Conservation (phyloP, 2,113 vertebrate species). For the Hylia prasina region DNA sequence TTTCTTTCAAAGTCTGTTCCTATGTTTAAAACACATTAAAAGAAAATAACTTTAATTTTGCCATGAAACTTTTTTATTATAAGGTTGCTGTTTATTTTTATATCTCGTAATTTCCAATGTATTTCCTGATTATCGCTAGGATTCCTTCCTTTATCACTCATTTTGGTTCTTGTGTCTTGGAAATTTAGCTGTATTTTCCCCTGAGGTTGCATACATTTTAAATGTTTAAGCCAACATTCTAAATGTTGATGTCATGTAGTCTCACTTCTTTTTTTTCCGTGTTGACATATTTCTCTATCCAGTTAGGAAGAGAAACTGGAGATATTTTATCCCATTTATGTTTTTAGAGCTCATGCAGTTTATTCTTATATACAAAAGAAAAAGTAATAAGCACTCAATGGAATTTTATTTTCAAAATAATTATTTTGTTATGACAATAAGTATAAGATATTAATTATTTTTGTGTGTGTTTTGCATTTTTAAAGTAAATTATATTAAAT, state of each 20-base stretch:
- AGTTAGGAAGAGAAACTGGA: background rate
- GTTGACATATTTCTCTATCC: background rate
- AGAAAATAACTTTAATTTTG: background rate
- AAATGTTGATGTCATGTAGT: background rate
- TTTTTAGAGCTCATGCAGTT: background rate
- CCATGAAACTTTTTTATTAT: background rate
- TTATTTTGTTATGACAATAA: background rate
- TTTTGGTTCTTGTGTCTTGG: background rate
- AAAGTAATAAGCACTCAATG: background rate
- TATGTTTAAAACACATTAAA: background rate
- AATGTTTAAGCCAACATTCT: background rate
- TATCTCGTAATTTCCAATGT: background rate
- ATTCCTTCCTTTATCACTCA: background rate
- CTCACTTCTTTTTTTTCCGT: background rate
- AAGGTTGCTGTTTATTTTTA: background rate
- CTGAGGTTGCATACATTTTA: background rate
- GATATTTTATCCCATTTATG: background rate
- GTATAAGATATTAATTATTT: background rate
- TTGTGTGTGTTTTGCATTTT: background rate
- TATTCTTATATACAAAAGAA: background rate
- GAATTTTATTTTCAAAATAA: background rate
- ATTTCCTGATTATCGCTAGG: background rate
- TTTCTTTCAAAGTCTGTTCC: background rate
- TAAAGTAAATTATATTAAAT: background rate
- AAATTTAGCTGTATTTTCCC: background rate